A percentile compares a stretch with the other conserved stretches of the same genome.
phyloP scores from a whole-genome alignment of 2,113 vertebrate genomes.

The Hassar affinis region DNA sequence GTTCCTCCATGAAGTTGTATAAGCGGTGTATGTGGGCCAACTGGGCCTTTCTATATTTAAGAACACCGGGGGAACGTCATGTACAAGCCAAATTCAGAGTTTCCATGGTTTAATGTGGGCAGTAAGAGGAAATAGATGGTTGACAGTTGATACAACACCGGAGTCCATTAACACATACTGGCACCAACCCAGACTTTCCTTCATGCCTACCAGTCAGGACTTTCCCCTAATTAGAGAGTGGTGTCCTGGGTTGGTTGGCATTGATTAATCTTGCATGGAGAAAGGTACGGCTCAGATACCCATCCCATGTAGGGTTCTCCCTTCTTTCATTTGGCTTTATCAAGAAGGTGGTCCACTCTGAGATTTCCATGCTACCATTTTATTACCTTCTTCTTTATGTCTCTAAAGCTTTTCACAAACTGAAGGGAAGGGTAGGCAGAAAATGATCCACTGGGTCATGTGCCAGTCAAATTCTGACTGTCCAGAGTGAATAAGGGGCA shows the following conservation, averaged over 20 bases:
- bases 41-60: slow-evolving; percentile 10
- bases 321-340: neutral
- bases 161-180: neutral
- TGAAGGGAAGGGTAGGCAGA: neutral
- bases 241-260: neutral
- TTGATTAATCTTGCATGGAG: neutral
- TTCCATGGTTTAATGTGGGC: neutral
- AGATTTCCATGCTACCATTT: neutral
- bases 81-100: too few relatives aligned
- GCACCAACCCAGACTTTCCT: neutral
- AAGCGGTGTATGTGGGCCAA: neutral
- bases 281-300: neutral
- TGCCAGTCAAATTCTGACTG: neutral
- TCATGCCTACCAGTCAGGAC: neutral
- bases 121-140: neutral
- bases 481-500: neutral
- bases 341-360: neutral
- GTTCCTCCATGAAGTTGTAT: neutral
- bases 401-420: neutral
- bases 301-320: neutral
- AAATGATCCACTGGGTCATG: neutral
- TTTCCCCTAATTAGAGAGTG: neutral
- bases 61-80: neutral
- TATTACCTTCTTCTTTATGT: neutral
- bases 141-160: neutral